Conservation (phyloP, 2,113 vertebrate genomes). For the Pagrus major region DNA sequence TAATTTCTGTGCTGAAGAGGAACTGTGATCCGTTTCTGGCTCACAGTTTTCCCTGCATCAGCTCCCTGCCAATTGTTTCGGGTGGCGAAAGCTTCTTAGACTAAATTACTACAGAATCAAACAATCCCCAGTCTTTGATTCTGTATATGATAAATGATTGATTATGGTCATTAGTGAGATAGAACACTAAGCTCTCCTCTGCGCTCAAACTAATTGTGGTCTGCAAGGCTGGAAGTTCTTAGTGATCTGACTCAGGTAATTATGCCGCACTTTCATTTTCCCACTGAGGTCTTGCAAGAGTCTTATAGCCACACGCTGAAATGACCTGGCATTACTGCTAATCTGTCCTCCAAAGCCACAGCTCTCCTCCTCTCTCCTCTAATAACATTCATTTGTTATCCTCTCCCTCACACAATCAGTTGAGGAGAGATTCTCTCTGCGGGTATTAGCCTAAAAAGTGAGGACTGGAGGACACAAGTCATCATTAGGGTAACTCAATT, state of each 20-base stretch:
- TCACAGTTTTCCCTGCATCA: slow-evolving; percentile 39
- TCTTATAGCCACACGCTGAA: slow-evolving; percentile 57
- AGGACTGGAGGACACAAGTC: slow-evolving; percentile 55
- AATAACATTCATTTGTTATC: slow-evolving; percentile 77
- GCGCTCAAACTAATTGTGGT: slow-evolving; percentile 58
- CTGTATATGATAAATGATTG: slow-evolving; percentile 74
- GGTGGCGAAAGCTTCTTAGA: slow-evolving; percentile 52
- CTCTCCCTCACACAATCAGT: slow-evolving; percentile 44
- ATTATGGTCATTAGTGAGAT: slow-evolving; percentile 67
- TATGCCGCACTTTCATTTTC: slow-evolving; percentile 70
- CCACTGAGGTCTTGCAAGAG: slow-evolving; percentile 49
- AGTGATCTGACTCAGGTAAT: slow-evolving; percentile 70
- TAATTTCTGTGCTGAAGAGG: slow-evolving; percentile 35
- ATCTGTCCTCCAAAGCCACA: slow-evolving; percentile 71
- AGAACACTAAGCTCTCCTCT: slow-evolving; percentile 48
- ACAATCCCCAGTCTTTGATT: slow-evolving; percentile 55
- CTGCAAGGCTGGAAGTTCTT: slow-evolving; percentile 60
- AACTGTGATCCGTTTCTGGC: background rate
- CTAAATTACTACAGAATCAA: slow-evolving; percentile 63
- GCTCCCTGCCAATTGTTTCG: slow-evolving; percentile 55
- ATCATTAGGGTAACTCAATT: slow-evolving; percentile 46
- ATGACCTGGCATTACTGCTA: slow-evolving; percentile 73
- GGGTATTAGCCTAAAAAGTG: slow-evolving; percentile 55
- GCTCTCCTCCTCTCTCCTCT: slow-evolving; percentile 51
- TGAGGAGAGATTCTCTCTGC: slow-evolving; percentile 34